These are phyloP conservation scores for Hassar affinis DNA, from an alignment of 2,113 vertebrate species.

Conservation along the genomic window DNA sequence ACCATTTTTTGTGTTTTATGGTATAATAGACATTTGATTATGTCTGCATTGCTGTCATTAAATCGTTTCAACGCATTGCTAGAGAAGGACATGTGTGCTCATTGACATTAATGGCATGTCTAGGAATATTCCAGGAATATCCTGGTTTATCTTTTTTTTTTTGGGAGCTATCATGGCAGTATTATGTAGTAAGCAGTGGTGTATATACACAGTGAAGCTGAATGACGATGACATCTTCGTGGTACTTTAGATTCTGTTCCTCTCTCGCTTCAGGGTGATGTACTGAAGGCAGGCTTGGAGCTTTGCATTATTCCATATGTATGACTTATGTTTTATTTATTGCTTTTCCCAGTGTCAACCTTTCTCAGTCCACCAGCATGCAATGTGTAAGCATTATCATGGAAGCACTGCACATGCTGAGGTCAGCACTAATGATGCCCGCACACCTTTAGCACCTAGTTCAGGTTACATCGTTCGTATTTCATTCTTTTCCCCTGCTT, in stretches of 20 bases:
- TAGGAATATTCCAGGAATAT: background rate
- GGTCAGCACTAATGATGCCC: background rate
- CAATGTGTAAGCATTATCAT: background rate
- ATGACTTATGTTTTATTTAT: conserved; percentile 48
- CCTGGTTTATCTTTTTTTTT: background rate
- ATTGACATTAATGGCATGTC: background rate
- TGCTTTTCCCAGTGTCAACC: background rate
- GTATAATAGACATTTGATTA: background rate
- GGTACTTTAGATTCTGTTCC: conserved; percentile 26
- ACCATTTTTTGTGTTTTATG: background rate
- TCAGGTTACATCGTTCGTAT: background rate
- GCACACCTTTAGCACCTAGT: background rate
- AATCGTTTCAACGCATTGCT: background rate
- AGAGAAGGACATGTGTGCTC: background rate
- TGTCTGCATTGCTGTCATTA: background rate
- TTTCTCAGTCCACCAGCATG: conserved; percentile 4
- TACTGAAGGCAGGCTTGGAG: conserved; percentile 8
- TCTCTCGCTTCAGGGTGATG: background rate
- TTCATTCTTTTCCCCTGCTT: background rate
- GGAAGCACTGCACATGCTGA: background rate
- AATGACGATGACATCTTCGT: conserved; percentile 17
- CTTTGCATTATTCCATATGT: conserved; percentile 31
- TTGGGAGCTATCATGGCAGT: background rate
- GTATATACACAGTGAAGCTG: conserved; percentile 5
- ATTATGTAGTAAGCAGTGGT: background rate